phyloP scores from a whole-genome alignment of 2,113 vertebrate genomes.

The Cairina moschata region DNA sequence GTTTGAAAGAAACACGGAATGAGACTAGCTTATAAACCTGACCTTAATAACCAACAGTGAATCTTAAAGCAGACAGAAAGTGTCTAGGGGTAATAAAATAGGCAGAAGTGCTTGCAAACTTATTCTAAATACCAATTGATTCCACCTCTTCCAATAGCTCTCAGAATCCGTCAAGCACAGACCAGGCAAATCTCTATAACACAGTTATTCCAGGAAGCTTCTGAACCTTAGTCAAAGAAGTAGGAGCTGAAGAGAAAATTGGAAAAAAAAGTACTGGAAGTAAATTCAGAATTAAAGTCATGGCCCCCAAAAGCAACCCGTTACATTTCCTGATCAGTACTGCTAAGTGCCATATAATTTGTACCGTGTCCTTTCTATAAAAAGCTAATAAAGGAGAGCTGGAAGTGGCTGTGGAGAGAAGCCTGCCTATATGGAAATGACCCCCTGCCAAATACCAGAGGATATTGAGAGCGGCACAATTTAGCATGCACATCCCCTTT shows the following conservation, averaged over 20 bases:
- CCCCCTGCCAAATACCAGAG: neutral
- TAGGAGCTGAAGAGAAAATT: neutral
- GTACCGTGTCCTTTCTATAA: neutral
- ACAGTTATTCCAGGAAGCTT: neutral
- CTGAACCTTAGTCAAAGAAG: neutral
- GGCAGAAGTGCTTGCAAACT: neutral
- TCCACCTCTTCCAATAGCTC: neutral
- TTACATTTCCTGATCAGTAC: neutral
- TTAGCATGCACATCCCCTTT: neutral
- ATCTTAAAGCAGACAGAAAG: neutral
- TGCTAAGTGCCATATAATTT: neutral
- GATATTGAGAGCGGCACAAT: neutral
- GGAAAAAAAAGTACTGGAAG: neutral
- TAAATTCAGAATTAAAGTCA: neutral
- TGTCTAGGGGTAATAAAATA: neutral
- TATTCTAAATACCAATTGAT: neutral
- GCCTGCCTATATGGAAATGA: neutral
- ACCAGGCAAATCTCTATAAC: neutral
- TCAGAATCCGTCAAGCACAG: neutral
- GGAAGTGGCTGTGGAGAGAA: neutral
- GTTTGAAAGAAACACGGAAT: neutral
- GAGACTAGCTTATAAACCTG: conserved; percentile 1
- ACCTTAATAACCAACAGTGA: conserved; percentile 18
- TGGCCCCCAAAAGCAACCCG: neutral
- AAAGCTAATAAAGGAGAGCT: neutral